A percentile compares a stretch with the other conserved stretches of the same genome.
These are phyloP conservation scores for Drosophila tsacasi DNA, from an alignment of 1,140 invertebrate species.

Conservation along the genomic window DNA sequence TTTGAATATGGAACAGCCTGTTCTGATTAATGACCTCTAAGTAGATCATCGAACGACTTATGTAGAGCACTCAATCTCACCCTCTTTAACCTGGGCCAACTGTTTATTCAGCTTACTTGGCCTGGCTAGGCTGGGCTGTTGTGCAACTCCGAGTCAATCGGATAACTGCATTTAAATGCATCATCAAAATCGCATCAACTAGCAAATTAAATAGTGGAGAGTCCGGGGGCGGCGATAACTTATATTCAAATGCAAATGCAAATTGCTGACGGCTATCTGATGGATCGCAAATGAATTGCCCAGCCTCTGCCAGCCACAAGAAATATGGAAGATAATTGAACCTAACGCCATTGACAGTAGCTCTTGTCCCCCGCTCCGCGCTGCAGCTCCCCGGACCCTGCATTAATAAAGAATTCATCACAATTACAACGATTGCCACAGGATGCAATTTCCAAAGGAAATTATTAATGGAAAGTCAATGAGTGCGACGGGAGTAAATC, in stretches of 20 bases:
- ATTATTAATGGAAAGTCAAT: slow-evolving; percentile 84
- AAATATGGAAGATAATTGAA: slow-evolving; percentile 73
- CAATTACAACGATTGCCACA: slow-evolving; percentile 84
- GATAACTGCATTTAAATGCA: slow-evolving; percentile 68
- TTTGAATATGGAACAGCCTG: slow-evolving; percentile 31
- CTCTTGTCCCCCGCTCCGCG: background rate
- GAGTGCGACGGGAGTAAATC: slow-evolving; percentile 57
- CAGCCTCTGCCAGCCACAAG: slow-evolving; percentile 14
- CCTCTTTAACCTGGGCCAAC: slow-evolving; percentile 27
- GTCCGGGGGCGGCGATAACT: slow-evolving; percentile 12
- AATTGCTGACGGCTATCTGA: slow-evolving; percentile 56
- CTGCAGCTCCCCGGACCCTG: slow-evolving; percentile 2
- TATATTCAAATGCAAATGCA: slow-evolving; percentile 39
- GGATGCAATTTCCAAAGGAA: slow-evolving; percentile 81
- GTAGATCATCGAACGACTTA: slow-evolving; percentile 48
- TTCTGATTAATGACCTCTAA: slow-evolving; percentile 68
- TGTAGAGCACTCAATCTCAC: slow-evolving; percentile 23
- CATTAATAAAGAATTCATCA: slow-evolving; percentile 81
- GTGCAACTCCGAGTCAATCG: slow-evolving; percentile 29
- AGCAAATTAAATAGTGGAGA: slow-evolving; percentile 43
- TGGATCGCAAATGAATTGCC: slow-evolving; percentile 65
- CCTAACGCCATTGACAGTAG: slow-evolving; percentile 73
- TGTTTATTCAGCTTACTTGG: background rate
- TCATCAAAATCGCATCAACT: slow-evolving; percentile 67
- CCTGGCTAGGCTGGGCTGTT: slow-evolving; percentile 24